Conservation (phyloP, 2,888 invertebrate species). For the Trichacis sp. region DNA sequence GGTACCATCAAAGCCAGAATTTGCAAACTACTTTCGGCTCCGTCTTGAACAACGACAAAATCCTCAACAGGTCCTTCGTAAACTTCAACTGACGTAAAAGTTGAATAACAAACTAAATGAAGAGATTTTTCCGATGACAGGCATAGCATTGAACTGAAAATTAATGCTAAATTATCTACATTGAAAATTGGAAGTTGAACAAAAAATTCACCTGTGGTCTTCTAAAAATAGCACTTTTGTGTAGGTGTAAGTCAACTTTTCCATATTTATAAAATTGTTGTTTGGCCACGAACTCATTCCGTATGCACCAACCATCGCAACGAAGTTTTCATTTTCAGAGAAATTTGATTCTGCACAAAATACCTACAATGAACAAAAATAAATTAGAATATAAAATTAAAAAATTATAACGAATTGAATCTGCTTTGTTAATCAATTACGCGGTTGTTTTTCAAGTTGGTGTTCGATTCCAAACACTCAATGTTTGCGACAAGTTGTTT, state of each 20-base stretch:
- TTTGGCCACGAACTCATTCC: constrained; percentile 51
- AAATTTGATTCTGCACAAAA: constrained; percentile 28
- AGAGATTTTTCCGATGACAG: constrained; percentile 52
- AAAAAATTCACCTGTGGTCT: constrained; percentile 50
- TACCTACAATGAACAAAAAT: too few species aligned
- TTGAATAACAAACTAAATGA: constrained; percentile 52
- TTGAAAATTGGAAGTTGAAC: too few species aligned
- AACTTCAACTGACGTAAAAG: constrained; percentile 52
- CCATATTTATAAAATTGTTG: constrained; percentile 30
- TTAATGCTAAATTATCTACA: too few species aligned
- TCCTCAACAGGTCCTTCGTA: constrained; percentile 49
- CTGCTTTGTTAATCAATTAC: constrained; percentile 21
- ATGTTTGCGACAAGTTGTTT: constrained; percentile 35
- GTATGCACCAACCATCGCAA: constrained; percentile 48
- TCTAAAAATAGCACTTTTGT: constrained; percentile 52
- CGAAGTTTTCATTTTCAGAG: constrained; percentile 25
- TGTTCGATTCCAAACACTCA: constrained; percentile 40
- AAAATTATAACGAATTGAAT: background rate
- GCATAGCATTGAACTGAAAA: constrained; percentile 51
- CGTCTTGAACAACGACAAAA: constrained; percentile 52
- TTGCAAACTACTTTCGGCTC: constrained; percentile 44
- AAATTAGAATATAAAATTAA: too few species aligned
- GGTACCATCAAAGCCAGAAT: constrained; percentile 51
- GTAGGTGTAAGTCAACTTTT: constrained; percentile 42
- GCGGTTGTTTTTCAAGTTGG: constrained; percentile 33